phyloP scores from a whole-genome alignment of 1,140 invertebrate genomes.

The Yoshiicerus persimilis region DNA sequence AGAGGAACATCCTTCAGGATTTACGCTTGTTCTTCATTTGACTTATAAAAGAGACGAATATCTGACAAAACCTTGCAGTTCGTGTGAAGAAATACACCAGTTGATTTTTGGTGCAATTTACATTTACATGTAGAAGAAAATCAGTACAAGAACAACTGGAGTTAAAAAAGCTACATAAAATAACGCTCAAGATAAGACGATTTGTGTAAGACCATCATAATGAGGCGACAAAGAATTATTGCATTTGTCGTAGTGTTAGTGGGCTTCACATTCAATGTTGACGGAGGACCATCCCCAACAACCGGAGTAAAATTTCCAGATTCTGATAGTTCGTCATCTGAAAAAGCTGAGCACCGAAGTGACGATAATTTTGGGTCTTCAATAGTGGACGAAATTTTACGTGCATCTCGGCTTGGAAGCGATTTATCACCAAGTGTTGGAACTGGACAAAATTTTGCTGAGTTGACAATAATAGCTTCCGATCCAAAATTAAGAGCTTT shows the following conservation, averaged over 20 bases:
- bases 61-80: background rate
- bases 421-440: constrained; percentile 57
- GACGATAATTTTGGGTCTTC: background rate
- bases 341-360: background rate
- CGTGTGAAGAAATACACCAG: no score
- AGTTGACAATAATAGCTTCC: constrained; percentile 60
- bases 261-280: background rate
- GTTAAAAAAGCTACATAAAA: no score
- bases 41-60: background rate
- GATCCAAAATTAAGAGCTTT: constrained; percentile 70
- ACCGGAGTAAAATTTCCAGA: background rate
- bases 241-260: background rate
- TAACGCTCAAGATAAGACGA: background rate
- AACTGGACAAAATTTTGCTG: constrained; percentile 61
- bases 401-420: constrained; percentile 64
- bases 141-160: no score
- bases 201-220: background rate
- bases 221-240: background rate
- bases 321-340: background rate
- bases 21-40: background rate
- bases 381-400: constrained; percentile 42
- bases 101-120: no score
- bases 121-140: no score
- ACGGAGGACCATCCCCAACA: background rate
- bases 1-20: background rate